Percentiles rank a stretch among this genome's conserved stretches.
Evolutionary conservation across 2,888 invertebrate species (phyloP).

Genomic region (Drosophila tanythrix): DNA sequence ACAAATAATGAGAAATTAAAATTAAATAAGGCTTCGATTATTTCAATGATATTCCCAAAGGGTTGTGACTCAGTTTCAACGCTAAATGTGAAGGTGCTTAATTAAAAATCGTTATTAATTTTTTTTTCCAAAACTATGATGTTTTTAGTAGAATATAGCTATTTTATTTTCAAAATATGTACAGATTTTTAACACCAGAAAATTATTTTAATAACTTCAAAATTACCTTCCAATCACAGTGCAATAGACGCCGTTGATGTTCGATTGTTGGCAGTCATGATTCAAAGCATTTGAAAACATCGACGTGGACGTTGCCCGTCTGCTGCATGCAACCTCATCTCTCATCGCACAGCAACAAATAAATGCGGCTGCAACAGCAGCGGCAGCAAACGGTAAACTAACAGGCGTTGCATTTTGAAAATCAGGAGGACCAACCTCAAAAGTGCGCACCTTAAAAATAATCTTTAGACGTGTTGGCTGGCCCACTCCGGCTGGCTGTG

Average conservation of each 20-base stretch:
- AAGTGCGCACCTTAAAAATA: slow-evolving; percentile 81
- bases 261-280: slow-evolving; percentile 79
- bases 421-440: slow-evolving; percentile 81
- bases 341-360: slow-evolving; percentile 57
- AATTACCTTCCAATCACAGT: slow-evolving; percentile 29
- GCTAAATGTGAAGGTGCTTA: not conserved
- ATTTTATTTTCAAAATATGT: not conserved
- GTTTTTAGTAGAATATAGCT: not conserved
- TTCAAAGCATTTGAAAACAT: slow-evolving; percentile 73
- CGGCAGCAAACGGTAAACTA: slow-evolving; percentile 71
- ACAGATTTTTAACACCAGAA: not conserved
- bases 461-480: slow-evolving; percentile 76
- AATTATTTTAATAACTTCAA: not conserved
- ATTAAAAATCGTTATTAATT: not conserved
- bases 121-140: not conserved
- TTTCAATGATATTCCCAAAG: not conserved
- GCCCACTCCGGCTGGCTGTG: slow-evolving; percentile 58
- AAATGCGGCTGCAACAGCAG: slow-evolving; percentile 21
- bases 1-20: not conserved
- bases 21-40: not conserved
- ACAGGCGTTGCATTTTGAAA: slow-evolving; percentile 81
- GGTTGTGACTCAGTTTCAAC: not conserved
- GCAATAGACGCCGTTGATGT: slow-evolving; percentile 60
- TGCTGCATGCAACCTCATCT: slow-evolving; percentile 76
- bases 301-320: slow-evolving; percentile 63